Evolutionary conservation across 1,140 invertebrate genomes (phyloP).

Genomic region (Anastatus disparis): DNA sequence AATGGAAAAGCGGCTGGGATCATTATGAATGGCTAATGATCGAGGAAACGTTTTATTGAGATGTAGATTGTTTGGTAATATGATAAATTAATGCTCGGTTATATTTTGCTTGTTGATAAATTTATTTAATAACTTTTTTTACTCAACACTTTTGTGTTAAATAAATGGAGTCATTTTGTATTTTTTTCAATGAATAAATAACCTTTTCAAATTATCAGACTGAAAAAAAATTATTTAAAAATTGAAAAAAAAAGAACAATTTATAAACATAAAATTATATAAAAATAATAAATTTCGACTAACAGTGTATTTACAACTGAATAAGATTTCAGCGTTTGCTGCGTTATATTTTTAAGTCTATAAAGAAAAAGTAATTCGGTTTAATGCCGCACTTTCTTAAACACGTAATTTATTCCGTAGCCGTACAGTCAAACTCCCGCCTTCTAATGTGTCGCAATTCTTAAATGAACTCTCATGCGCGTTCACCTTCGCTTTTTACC

Average conservation of each 20-base stretch:
- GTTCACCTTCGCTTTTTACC: slow-evolving; percentile 37
- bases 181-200: too few relatives aligned
- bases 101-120: too few relatives aligned
- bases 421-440: background rate
- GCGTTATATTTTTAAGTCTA: slow-evolving; percentile 14
- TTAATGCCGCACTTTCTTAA: slow-evolving; percentile 37
- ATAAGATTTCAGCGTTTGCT: slow-evolving; percentile 23
- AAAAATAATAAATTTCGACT: too few relatives aligned
- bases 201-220: too few relatives aligned
- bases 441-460: slow-evolving; percentile 36
- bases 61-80: background rate
- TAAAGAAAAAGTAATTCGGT: slow-evolving; percentile 40
- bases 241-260: too few relatives aligned
- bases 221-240: too few relatives aligned
- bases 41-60: background rate
- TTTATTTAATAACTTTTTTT: too few relatives aligned
- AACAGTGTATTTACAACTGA: slow-evolving; percentile 5
- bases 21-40: background rate
- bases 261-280: too few relatives aligned
- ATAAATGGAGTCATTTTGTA: too few relatives aligned
- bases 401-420: slow-evolving; percentile 47
- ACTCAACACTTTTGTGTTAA: too few relatives aligned
- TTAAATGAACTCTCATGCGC: slow-evolving; percentile 30
- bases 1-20: background rate
- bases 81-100: background rate